phyloP scores from a whole-genome alignment of 2,888 invertebrate genomes.

The Empis livida region DNA sequence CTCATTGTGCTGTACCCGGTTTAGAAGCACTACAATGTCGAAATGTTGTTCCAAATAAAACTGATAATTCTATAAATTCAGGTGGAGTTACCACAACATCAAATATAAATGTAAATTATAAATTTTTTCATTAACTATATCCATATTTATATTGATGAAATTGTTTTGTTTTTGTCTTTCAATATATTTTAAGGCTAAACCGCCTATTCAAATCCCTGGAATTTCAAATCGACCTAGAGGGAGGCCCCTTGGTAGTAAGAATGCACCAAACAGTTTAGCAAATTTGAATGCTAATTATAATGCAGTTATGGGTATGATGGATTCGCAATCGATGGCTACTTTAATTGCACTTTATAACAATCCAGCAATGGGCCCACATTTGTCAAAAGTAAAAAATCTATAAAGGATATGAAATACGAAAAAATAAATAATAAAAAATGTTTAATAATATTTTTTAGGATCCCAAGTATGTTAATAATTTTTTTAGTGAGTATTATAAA shows the following conservation, averaged over 20 bases:
- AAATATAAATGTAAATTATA: not conserved
- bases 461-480: conserved; percentile 14
- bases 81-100: too few species aligned
- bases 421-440: not conserved
- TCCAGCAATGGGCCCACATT: conserved; percentile 10
- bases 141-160: not conserved
- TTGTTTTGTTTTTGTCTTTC: not conserved
- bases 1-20: too few species aligned
- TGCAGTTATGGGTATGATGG: conserved; percentile 6
- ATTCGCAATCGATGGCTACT: conserved; percentile 12
- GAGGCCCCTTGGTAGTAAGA: conserved; percentile 17
- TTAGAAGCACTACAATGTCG: not conserved
- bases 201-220: conserved; percentile 18
- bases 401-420: too few species aligned
- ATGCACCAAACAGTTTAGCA: conserved; percentile 4
- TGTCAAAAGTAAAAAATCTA: conserved; percentile 13
- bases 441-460: conserved; percentile 10
- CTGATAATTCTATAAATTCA: conserved; percentile 2
- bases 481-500: conserved; percentile 19
- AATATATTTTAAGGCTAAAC: conserved; percentile 12
- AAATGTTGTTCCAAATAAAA: not conserved
- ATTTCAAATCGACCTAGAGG: conserved; percentile 17
- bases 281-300: conserved; percentile 3
- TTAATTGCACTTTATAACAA: conserved; percentile 16
- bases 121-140: not conserved